These are phyloP conservation scores for Lerista edwardsae DNA, from an alignment of 2,797 vertebrate genomes.

Conservation along the genomic window DNA sequence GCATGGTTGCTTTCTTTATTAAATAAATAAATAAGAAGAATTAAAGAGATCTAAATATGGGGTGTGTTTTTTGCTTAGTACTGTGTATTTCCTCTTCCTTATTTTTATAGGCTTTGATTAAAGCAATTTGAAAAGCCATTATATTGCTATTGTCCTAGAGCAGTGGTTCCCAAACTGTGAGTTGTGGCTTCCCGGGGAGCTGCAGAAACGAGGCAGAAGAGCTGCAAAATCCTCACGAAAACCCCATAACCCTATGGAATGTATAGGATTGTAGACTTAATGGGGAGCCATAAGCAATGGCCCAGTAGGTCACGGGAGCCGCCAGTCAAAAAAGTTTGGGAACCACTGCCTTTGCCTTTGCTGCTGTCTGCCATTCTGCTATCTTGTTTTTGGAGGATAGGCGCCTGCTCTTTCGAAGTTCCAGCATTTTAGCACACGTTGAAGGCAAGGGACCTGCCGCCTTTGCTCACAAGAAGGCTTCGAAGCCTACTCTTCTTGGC, in stretches of 20 bases:
- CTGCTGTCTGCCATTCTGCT: not conserved
- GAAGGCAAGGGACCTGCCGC: slow-evolving; percentile 83
- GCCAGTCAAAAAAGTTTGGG: too few species aligned
- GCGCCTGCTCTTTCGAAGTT: slow-evolving; percentile 85
- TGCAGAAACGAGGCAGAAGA: too few species aligned
- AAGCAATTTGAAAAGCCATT: not conserved
- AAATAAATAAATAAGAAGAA: not conserved
- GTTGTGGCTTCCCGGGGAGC: too few species aligned
- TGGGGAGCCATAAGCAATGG: too few species aligned
- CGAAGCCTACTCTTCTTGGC: slow-evolving; percentile 36
- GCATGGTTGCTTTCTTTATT: not conserved
- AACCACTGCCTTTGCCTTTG: too few species aligned
- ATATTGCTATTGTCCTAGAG: not conserved
- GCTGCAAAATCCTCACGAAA: too few species aligned
- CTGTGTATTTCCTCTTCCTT: not conserved
- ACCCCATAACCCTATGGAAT: too few species aligned
- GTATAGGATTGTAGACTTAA: too few species aligned
- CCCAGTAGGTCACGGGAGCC: too few species aligned
- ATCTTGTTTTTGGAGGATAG: slow-evolving; percentile 67
- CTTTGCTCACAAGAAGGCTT: slow-evolving; percentile 86
- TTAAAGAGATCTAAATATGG: not conserved
- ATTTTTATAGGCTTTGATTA: not conserved
- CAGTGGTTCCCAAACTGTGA: too few species aligned
- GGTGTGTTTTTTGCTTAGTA: not conserved
- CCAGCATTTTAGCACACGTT: slow-evolving; percentile 87